phyloP scores from a whole-genome alignment of 2,797 vertebrate genomes.

The Mus spretus region DNA sequence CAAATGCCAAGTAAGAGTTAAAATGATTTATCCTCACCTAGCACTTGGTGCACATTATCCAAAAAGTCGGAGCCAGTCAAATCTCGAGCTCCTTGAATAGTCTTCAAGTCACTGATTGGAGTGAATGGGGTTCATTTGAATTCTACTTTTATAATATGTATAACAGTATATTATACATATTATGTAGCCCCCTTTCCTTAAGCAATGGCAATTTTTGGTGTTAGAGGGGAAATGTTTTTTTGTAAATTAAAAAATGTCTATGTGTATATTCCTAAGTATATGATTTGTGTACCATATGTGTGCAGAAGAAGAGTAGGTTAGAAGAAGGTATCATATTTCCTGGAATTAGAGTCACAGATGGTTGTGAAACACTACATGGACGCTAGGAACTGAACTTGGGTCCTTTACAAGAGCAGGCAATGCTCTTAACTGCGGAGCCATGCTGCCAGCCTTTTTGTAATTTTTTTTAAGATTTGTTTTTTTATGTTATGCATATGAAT shows the following conservation, averaged over 20 bases:
- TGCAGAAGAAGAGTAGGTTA: not conserved
- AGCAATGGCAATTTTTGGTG: constrained; percentile 66
- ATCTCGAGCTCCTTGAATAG: constrained; percentile 69
- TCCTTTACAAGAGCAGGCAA: not conserved
- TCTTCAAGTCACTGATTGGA: constrained; percentile 72
- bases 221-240: constrained; percentile 16
- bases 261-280: not conserved
- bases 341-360: not conserved
- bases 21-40: constrained; percentile 85
- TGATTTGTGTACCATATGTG: not conserved
- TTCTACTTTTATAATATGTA: constrained; percentile 77
- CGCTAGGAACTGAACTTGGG: not conserved
- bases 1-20: constrained; percentile 99
- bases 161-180: constrained; percentile 73
- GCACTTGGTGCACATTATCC: constrained; percentile 73
- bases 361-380: not conserved
- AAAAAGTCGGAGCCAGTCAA: constrained; percentile 70
- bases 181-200: constrained; percentile 64
- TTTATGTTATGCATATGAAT: not conserved
- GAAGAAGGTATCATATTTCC: not conserved
- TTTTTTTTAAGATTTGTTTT: not conserved
- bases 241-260: not conserved
- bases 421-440: not conserved
- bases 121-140: constrained; percentile 74
- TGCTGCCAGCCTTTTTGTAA: not conserved